Conservation (phyloP, 2,113 vertebrate species). For the Vulpes lagopus region DNA sequence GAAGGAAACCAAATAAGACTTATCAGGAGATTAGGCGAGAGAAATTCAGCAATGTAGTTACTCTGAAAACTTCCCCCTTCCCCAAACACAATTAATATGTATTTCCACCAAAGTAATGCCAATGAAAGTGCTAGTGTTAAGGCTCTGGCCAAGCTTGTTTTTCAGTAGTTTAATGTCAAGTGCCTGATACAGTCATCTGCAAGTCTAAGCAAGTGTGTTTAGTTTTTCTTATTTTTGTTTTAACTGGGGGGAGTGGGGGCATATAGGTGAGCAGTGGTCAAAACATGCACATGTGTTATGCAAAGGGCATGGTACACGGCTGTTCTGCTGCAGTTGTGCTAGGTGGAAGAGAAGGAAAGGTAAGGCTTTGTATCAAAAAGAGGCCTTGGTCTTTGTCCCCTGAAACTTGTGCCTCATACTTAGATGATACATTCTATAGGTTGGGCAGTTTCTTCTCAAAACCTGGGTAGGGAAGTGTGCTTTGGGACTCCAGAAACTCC, state of each 20-base stretch:
- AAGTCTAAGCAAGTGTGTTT: slow-evolving; percentile 67
- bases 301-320: not conserved
- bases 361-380: not conserved
- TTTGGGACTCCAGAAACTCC: not conserved
- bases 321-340: not conserved
- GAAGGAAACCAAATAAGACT: slow-evolving; percentile 20
- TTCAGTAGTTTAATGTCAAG: slow-evolving; percentile 77
- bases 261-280: not conserved
- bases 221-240: slow-evolving; percentile 64
- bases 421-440: not conserved
- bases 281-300: not conserved
- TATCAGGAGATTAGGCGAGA: not conserved
- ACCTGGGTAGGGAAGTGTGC: not conserved
- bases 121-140: slow-evolving; percentile 49
- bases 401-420: not conserved
- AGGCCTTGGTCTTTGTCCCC: not conserved
- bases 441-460: not conserved
- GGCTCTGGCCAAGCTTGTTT: slow-evolving; percentile 56
- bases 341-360: not conserved
- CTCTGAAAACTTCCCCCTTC: not conserved
- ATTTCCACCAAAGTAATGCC: slow-evolving; percentile 71
- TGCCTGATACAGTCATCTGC: slow-evolving; percentile 80
- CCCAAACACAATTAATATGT: not conserved
- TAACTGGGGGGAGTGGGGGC: not conserved
- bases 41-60: not conserved